phyloP scores from a whole-genome alignment of 1,140 invertebrate genomes.

The Tetranychus urticae region DNA sequence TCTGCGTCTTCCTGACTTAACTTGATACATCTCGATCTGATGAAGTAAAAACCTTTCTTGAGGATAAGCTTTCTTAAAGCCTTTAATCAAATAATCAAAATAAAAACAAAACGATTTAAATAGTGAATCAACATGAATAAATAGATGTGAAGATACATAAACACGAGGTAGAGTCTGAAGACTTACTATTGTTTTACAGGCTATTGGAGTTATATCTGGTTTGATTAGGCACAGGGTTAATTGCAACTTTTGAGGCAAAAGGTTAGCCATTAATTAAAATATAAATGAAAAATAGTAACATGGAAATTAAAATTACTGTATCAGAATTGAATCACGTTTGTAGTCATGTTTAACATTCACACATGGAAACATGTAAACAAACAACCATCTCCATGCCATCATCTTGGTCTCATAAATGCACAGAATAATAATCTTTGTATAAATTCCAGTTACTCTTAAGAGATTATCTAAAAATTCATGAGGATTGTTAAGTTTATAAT shows the following conservation, averaged over 20 bases:
- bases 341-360: too few relatives aligned
- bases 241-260: background rate
- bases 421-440: too few relatives aligned
- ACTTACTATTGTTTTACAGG: background rate
- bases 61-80: slow-evolving; percentile 40
- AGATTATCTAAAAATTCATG: too few relatives aligned
- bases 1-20: slow-evolving; percentile 37
- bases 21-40: slow-evolving; percentile 36
- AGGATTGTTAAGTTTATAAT: too few relatives aligned
- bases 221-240: slow-evolving; percentile 15
- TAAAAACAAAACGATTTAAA: background rate
- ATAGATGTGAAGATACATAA: background rate
- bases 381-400: too few relatives aligned
- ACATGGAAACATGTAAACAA: too few relatives aligned
- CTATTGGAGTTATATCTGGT: slow-evolving; percentile 13
- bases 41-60: slow-evolving; percentile 43
- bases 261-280: too few relatives aligned
- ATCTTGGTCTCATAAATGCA: too few relatives aligned
- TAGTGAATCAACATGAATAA: background rate
- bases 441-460: too few relatives aligned
- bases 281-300: too few relatives aligned
- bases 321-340: too few relatives aligned
- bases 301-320: too few relatives aligned
- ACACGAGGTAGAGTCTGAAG: background rate
- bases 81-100: slow-evolving; percentile 14